Evolutionary conservation across 2,113 vertebrate genomes (phyloP), one percentile per base, ranked within the genome.

Genomic region (Neofelis nebulosa): DNA sequence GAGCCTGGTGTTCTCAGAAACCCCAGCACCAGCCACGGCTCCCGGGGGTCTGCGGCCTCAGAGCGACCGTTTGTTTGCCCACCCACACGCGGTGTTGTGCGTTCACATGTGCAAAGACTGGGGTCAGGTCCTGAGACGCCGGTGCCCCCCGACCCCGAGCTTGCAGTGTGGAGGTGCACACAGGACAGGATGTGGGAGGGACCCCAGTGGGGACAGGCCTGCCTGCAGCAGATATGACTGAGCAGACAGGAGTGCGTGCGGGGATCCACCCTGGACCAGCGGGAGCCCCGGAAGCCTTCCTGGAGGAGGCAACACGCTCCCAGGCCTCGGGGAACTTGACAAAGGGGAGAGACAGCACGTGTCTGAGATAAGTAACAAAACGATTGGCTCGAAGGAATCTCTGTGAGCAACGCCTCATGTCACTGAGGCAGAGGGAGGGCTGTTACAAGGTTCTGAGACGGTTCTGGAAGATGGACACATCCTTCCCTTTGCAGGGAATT

Each of bases 381-480:
- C 2, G 5, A 52, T 12, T 2, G 27, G 23, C 55, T 50, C 74
- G 3, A 50, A 50, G 31, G 15, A 94, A 31, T 45, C 66, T 76
- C 66, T 5, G 2, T 1, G 27, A 50, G 71, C 55, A 41, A 66
- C 16, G 13, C 10, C 5, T 23, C 25, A 38, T 0, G 0, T 71
- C 19, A 1, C 27, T 23, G 65, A 55, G 73, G 71, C 50, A 79
- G 94, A 74, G 73, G 80, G 85, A 79, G 91, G 94, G 83, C 87
- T 81, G 83, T 86, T 97, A 86, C 84, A 92, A 96, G 95, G 16
- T 10, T 33, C 18, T 18, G 19, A 33, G 76, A 76, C 89, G 83
- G 95, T 84, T 97, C 97, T 98, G 97, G 97, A 97, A 97, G 98
- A 66, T 61, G 61, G 95, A 97, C 95, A 96, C 50, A 94, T 63